Evolutionary conservation across 1,140 invertebrate genomes (phyloP).

Genomic region (Anagrus nilaparvatae): DNA sequence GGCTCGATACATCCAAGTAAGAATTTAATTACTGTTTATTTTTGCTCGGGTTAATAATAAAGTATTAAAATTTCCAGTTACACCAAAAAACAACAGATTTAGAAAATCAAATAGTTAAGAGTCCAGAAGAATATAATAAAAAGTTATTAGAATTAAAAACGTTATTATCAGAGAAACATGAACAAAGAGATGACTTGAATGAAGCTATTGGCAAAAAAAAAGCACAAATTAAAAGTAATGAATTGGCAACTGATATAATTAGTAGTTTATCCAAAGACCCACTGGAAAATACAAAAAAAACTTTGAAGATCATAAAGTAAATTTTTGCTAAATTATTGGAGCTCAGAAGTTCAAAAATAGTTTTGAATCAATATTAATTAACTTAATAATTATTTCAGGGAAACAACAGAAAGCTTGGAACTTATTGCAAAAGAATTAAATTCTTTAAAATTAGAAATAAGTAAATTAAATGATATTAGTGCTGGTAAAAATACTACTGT

Average conservation of each 20-base stretch:
- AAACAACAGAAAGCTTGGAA: no score
- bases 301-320: background rate
- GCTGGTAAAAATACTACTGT: no score
- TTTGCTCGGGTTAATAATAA: background rate
- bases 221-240: background rate
- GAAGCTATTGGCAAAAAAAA: background rate
- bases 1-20: background rate
- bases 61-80: background rate
- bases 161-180: background rate
- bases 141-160: background rate
- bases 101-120: background rate
- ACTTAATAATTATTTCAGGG: background rate
- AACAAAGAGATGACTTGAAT: background rate
- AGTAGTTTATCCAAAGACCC: background rate
- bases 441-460: no score
- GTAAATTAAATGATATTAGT: no score
- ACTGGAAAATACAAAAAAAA: background rate
- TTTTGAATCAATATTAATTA: background rate
- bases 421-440: no score
- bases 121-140: background rate
- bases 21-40: background rate
- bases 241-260: background rate
- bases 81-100: background rate
- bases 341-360: background rate
- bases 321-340: no score